Evolutionary conservation across 2,888 invertebrate genomes (phyloP), one percentile per base, ranked within the genome.

Genomic region (Pachliopta kotzebuea): DNA sequence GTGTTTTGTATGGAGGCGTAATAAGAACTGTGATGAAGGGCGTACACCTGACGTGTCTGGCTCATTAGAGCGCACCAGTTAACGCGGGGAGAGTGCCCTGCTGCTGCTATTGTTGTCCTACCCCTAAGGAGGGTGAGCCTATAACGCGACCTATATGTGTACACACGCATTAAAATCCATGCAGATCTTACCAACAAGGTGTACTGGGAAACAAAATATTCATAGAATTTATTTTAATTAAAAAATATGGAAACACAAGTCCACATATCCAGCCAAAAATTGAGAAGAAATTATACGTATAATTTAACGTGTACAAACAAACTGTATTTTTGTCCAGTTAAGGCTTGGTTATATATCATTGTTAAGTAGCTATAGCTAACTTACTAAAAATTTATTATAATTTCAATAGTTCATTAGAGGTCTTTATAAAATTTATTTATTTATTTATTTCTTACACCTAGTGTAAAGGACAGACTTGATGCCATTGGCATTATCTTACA

Each of bases 61-160:
- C 78, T 86, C 89, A 89, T 79, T 90, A 81, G 87, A 88, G 84
- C 90, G 90, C 85, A 89, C 89, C 88, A 86, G 76, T 89, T 76
- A 76, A 78, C 83, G 80, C 81, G 69, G 84, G 88, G 84, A 84
- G 81, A 81, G 80, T 80, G 76, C 79, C 79, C 78, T 81, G 80
- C 77, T 82, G 45, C 45, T 55, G 85, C 89, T 90, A 90, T 90
- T 90, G 90, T 91, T 87, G 80, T 84, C 81, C 26, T 80, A 78
- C 85, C 90, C 90, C 88, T 72, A 70, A 84, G 82, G 89, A 85
- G 83, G 84, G 81, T 80, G 76, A 77, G 72, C 79, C 68, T 77
- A 80, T 76, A 79, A 82, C 78, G 80, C 85, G 88, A 72, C 86
- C 88, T 80, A 87, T 72, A 82, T 88, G 84, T 83, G 79, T 85